Percentiles rank a stretch among this genome's conserved stretches.
Conservation (phyloP, 2,888 invertebrate genomes). For the Germaria angustata region DNA sequence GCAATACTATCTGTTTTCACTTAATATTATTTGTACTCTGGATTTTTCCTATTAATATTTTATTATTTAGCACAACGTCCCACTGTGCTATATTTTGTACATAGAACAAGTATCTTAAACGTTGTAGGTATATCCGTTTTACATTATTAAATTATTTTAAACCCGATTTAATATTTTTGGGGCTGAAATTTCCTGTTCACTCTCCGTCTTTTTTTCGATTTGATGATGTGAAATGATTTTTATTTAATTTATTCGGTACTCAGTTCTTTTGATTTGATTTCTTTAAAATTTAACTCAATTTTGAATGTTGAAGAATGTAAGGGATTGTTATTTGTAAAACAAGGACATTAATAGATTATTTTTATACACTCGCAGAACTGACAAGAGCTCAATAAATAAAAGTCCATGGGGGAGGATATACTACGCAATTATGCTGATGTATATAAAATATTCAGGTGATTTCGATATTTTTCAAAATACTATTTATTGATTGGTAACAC, state of each 20-base stretch:
- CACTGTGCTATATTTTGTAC: background rate
- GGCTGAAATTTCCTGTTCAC: slow-evolving; percentile 25
- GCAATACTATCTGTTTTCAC: too few species aligned
- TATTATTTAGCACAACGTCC: too few species aligned
- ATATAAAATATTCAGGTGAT: too few species aligned
- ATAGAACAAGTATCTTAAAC: background rate
- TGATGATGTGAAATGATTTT: slow-evolving; percentile 62
- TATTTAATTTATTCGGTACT: slow-evolving; percentile 63
- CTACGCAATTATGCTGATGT: too few species aligned
- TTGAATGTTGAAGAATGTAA: slow-evolving; percentile 27
- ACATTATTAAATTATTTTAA: slow-evolving; percentile 63
- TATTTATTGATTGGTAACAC: too few species aligned
- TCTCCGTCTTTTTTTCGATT: background rate
- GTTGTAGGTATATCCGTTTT: slow-evolving; percentile 44
- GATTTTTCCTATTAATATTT: too few species aligned
- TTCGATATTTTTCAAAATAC: too few species aligned
- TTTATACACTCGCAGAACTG: too few species aligned
- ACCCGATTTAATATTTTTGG: slow-evolving; percentile 59
- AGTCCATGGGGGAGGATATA: too few species aligned
- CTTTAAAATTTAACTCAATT: slow-evolving; percentile 48
- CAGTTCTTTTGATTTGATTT: slow-evolving; percentile 57
- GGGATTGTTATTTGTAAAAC: slow-evolving; percentile 6
- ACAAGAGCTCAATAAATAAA: too few species aligned
- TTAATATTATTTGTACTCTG: too few species aligned
- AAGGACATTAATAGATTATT: background rate